Percentiles rank a stretch among this genome's conserved stretches.
Conservation (phyloP, 2,797 vertebrate species). For the Pelodytes ibericus region DNA sequence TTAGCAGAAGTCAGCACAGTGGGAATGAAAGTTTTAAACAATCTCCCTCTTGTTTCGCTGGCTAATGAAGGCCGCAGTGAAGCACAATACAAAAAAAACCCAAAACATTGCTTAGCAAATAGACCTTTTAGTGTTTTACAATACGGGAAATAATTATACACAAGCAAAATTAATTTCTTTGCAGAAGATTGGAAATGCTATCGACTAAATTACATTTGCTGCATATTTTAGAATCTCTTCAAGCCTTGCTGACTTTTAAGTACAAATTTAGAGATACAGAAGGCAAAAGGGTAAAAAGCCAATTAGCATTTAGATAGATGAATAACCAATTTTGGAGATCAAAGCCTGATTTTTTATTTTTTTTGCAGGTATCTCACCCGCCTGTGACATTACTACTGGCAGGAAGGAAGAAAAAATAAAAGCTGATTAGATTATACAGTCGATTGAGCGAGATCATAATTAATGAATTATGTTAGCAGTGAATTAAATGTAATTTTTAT, state of each 20-base stretch:
- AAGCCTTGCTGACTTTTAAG: conserved; percentile 35
- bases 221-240: conserved; percentile 27
- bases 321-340: conserved; percentile 40
- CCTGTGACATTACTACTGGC: not conserved
- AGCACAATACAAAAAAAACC: not conserved
- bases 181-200: conserved; percentile 26
- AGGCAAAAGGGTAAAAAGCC: conserved; percentile 52
- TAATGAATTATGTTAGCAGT: conserved; percentile 45
- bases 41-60: not conserved
- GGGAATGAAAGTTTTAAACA: not conserved
- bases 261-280: conserved; percentile 12
- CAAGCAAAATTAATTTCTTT: not conserved
- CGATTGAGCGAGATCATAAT: conserved; percentile 38
- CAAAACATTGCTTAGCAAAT: not conserved
- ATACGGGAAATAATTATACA: not conserved
- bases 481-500: conserved; percentile 34
- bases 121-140: not conserved
- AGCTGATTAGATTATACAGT: conserved; percentile 39
- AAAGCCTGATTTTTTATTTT: conserved; percentile 50
- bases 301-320: conserved; percentile 56
- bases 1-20: not conserved
- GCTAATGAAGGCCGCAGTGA: not conserved
- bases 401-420: not conserved
- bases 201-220: conserved; percentile 44
- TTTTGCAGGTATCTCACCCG: conserved; percentile 43